Percentiles rank a stretch among this genome's conserved stretches.
These are phyloP conservation scores for Gobio occitaniae DNA, from an alignment of 2,797 vertebrate species.

Conservation along the genomic window DNA sequence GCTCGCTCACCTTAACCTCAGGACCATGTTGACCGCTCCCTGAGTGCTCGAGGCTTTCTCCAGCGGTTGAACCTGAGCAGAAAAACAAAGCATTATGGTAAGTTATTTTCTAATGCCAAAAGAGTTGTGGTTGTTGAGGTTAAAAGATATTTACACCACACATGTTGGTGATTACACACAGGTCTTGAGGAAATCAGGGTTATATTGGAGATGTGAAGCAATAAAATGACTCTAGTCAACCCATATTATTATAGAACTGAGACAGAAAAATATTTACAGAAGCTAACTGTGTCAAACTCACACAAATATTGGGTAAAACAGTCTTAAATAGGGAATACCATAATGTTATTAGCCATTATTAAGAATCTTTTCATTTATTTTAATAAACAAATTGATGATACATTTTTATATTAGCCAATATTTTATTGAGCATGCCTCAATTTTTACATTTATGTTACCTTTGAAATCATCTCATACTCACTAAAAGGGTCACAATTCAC, in stretches of 20 bases:
- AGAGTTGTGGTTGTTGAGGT: background rate
- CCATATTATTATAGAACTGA: background rate
- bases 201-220: slow-evolving; percentile 6
- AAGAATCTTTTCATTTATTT: background rate
- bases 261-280: background rate
- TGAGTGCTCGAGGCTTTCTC: slow-evolving; percentile 79
- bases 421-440: background rate
- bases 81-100: slow-evolving; percentile 38
- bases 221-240: background rate
- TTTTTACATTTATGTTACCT: background rate
- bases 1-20: slow-evolving; percentile 92
- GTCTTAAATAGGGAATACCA: background rate
- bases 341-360: no score
- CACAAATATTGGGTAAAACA: background rate
- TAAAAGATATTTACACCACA: background rate
- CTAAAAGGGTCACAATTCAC: background rate
- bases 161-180: background rate
- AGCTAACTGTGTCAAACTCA: background rate
- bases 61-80: slow-evolving; percentile 83
- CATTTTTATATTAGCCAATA: background rate
- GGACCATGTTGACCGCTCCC: slow-evolving; percentile 93
- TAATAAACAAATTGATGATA: background rate
- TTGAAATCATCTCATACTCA: background rate
- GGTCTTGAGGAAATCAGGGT: background rate
- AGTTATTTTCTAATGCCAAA: background rate